Base-by-base conservation (phyloP, 2,113 vertebrate genomes). In the Epinephelus lanceolatus region DNA sequence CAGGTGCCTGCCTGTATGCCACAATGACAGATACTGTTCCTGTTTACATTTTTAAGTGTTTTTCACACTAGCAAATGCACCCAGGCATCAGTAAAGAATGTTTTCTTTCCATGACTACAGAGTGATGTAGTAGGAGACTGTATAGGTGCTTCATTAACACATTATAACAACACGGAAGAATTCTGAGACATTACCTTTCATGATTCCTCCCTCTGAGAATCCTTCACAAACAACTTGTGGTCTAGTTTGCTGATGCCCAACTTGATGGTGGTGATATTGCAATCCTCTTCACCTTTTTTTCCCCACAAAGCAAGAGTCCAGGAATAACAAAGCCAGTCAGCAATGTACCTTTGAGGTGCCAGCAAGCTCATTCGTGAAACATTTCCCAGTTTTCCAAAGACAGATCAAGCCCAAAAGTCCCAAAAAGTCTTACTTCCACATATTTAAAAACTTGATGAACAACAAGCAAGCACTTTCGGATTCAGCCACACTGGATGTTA, bases 101-200 rank as follows among this genome's bases (percentile, higher is more conserved):
- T 4, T 15, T 23, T 71, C 27, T 40, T 33, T 40, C 37, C 21
- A 73, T 6, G 19, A 33, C 9, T 49, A 61, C 0, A 3, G 2
- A 33, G 21, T n/a, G 42, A 23, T 30, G 59, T 0, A 66, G 3
- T 1, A 55, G 53, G 4, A 13, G 14, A 1, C 17, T 55, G 23
- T 45, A 7, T 27, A 57, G 23, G 40, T 77, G 19, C 37, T 27
- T n/a, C 49, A n/a, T 23, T 1, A 17, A 78, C 19, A 60, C 3
- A 27, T 25, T n/a, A 23, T 3, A 67, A 27, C 21, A 23, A 67
- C 61, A 27, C 14, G 17, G 1, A 69, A 15, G n/a, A 82, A 62
- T 21, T 51, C 14, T 68, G 27, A 53, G 23, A 71, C 19, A 57
- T 37, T 8, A 96, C 95, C 95, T 96, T 96, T 96, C 95, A 96